phyloP scores from a whole-genome alignment of 2,113 vertebrate genomes.

The Daubentonia madagascariensis region DNA sequence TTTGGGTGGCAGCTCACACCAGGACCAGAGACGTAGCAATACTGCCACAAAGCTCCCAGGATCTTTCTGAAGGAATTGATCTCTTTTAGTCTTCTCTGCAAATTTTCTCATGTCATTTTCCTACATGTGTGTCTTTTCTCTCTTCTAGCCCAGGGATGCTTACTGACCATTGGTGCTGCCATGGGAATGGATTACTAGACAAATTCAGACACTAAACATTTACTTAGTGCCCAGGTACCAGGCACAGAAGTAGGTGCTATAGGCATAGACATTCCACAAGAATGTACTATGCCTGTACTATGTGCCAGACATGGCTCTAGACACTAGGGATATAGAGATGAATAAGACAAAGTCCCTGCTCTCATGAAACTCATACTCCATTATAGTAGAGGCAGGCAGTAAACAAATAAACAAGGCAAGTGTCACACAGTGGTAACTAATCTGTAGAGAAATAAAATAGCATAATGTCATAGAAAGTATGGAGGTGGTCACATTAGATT shows the following conservation, averaged over 20 bases:
- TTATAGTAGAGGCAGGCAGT: neutral
- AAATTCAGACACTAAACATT: neutral
- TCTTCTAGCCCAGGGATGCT: neutral
- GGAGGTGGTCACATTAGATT: neutral
- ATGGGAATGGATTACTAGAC: neutral
- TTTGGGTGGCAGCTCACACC: neutral
- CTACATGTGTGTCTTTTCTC: neutral
- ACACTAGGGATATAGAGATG: neutral
- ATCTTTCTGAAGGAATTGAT: neutral
- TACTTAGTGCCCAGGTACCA: neutral
- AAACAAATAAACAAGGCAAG: neutral
- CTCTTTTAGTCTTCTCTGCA: neutral
- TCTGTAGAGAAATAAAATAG: conserved; percentile 12
- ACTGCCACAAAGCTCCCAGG: neutral
- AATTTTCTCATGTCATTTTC: neutral
- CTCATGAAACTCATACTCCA: neutral
- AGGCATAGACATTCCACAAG: neutral
- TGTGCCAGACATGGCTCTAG: neutral
- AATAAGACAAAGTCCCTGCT: neutral
- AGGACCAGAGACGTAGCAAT: neutral
- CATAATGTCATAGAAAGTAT: neutral
- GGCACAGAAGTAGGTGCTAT: neutral
- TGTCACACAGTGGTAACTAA: neutral
- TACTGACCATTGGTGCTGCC: neutral
- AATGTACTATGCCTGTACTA: neutral